Evolutionary conservation across 2,113 vertebrate genomes (phyloP).

Genomic region (Sceloporus undulatus): DNA sequence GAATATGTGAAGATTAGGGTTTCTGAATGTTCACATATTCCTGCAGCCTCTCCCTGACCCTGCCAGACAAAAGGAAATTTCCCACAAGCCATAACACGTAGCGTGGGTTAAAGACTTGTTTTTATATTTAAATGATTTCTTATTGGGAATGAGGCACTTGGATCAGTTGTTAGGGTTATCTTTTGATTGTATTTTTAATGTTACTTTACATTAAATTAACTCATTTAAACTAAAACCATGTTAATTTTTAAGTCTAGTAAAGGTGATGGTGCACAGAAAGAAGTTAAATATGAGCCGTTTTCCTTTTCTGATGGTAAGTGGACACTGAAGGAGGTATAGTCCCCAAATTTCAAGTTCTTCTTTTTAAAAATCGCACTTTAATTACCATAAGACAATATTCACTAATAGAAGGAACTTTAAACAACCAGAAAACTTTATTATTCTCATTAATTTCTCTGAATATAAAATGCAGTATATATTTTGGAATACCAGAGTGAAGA

Average conservation of each 20-base stretch:
- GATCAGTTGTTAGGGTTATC: background rate
- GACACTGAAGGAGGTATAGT: constrained; percentile 22
- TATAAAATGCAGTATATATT: background rate
- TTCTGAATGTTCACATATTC: background rate
- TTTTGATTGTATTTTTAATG: constrained; percentile 1
- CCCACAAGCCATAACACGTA: no score
- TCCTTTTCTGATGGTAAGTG: constrained; percentile 94
- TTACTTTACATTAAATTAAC: constrained; percentile 25
- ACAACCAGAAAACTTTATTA: background rate
- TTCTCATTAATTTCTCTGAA: background rate
- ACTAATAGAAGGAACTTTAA: background rate
- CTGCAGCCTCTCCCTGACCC: background rate
- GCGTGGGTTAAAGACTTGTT: background rate
- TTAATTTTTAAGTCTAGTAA: constrained; percentile 75
- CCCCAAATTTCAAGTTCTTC: background rate
- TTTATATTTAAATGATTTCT: background rate
- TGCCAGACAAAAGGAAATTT: background rate
- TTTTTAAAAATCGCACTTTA: background rate
- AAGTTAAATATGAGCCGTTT: constrained; percentile 91
- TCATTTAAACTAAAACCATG: constrained; percentile 32
- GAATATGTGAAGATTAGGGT: no score
- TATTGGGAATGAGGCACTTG: background rate
- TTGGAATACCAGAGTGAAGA: background rate
- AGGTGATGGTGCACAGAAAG: constrained; percentile 82
- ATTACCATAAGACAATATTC: background rate